phyloP scores from a whole-genome alignment of 2,888 invertebrate species.

The Seira sanloemensis region DNA sequence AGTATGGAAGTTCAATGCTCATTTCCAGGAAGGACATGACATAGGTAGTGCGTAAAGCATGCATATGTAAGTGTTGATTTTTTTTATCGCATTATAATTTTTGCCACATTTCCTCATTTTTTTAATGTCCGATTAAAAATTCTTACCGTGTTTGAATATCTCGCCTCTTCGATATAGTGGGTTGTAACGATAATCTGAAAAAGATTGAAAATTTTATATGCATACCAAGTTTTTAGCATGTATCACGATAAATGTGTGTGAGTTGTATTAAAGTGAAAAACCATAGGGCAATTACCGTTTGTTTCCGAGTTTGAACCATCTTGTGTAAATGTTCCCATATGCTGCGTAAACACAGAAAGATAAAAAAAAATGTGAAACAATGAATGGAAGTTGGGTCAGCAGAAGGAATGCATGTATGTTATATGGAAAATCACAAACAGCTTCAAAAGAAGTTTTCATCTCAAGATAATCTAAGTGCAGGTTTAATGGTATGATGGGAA shows the following conservation, averaged over 20 bases:
- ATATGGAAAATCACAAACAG: neutral
- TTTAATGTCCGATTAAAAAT: neutral
- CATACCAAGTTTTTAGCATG: too few species aligned
- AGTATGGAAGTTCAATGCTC: too few species aligned
- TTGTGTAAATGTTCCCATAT: conserved; percentile 63
- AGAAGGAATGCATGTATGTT: neutral
- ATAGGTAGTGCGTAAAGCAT: too few species aligned
- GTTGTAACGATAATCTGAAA: conserved; percentile 33
- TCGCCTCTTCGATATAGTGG: conserved; percentile 55
- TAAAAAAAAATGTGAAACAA: too few species aligned
- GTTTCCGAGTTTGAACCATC: conserved; percentile 44
- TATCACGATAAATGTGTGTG: neutral
- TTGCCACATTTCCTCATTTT: neutral
- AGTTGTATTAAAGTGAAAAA: neutral
- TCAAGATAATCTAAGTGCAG: too few species aligned
- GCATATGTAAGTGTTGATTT: too few species aligned
- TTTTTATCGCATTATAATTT: neutral
- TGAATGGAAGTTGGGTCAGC: neutral
- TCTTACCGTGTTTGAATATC: conserved; percentile 50
- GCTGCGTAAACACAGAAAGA: conserved; percentile 27
- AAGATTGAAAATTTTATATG: too few species aligned
- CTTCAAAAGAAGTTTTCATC: neutral
- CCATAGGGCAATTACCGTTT: conserved; percentile 36
- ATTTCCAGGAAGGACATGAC: neutral
- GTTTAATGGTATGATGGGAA: neutral